phyloP scores from a whole-genome alignment of 1,140 invertebrate species.

The Dendroctonus ponderosae region DNA sequence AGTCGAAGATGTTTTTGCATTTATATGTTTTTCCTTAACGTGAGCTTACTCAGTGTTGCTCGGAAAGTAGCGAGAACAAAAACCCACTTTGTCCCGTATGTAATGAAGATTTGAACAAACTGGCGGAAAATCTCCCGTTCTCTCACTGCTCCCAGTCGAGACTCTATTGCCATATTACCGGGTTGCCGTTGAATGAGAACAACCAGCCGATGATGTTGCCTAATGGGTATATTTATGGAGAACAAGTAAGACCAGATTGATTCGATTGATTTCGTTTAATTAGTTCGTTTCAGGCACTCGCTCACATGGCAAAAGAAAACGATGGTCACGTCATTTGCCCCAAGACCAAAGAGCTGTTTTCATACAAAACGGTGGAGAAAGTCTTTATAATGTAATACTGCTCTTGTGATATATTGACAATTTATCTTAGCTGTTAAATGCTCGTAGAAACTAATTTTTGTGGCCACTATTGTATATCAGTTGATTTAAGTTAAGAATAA shows the following conservation, averaged over 20 bases:
- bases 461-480: too few relatives aligned
- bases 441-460: too few relatives aligned
- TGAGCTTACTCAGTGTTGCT: constrained; percentile 64
- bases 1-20: neutral
- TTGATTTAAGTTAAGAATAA: too few relatives aligned
- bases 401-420: too few relatives aligned
- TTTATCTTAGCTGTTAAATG: too few relatives aligned
- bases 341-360: constrained; percentile 85
- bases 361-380: constrained; percentile 88
- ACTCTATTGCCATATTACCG: constrained; percentile 88
- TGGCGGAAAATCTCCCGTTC: constrained; percentile 85
- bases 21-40: constrained; percentile 41
- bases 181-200: constrained; percentile 92
- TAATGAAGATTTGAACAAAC: constrained; percentile 79
- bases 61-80: constrained; percentile 57
- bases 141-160: constrained; percentile 95
- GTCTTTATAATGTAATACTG: constrained; percentile 87
- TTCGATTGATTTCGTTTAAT: neutral
- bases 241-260: constrained; percentile 66
- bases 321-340: constrained; percentile 87
- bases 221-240: constrained; percentile 97
- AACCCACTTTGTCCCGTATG: constrained; percentile 95
- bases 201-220: constrained; percentile 98
- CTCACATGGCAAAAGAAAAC: constrained; percentile 86
- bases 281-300: constrained; percentile 66